Evolutionary conservation across 1,140 invertebrate species (phyloP).

Genomic region (Drosophila orosa): DNA sequence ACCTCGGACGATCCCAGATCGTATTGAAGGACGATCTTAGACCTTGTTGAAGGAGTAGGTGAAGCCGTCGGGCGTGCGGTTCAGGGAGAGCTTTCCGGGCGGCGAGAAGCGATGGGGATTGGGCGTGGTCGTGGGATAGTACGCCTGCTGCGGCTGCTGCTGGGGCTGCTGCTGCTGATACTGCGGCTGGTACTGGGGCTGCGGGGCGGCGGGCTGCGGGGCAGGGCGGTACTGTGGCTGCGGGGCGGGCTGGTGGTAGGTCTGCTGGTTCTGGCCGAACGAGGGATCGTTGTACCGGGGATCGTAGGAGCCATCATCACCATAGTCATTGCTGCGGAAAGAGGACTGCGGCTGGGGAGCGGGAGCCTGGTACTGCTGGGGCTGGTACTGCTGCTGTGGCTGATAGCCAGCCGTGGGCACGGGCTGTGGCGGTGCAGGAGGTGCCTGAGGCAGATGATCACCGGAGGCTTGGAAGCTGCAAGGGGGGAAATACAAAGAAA

Average conservation of each 20-base stretch:
- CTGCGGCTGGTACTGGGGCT: conserved; percentile 84
- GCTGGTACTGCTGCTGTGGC: conserved; percentile 84
- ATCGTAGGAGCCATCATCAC: conserved; percentile 86
- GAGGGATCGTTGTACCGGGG: conserved; percentile 81
- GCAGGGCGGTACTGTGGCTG: conserved; percentile 78
- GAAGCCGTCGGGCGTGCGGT: conserved; percentile 93
- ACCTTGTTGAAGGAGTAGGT: conserved; percentile 91
- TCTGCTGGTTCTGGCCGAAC: conserved; percentile 78
- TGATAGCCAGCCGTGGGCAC: conserved; percentile 85
- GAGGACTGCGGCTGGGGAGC: conserved; percentile 78
- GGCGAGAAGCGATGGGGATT: conserved; percentile 90
- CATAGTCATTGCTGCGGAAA: conserved; percentile 85
- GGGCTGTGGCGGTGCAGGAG: conserved; percentile 87
- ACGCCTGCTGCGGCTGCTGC: conserved; percentile 74
- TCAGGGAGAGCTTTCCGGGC: conserved; percentile 92
- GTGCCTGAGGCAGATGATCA: conserved; percentile 90
- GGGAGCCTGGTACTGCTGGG: conserved; percentile 77
- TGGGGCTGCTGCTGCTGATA: conserved; percentile 84
- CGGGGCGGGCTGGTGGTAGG: conserved; percentile 75
- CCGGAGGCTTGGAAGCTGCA: conserved; percentile 89
- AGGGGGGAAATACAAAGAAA: not conserved
- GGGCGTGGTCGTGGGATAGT: conserved; percentile 87
- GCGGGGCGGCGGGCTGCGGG: conserved; percentile 82
- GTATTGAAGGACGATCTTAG: conserved; percentile 88
- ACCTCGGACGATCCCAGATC: conserved; percentile 48